These are phyloP conservation scores for Drosophila flavopinicola DNA, from an alignment of 2,888 invertebrate genomes.

Conservation along the genomic window DNA sequence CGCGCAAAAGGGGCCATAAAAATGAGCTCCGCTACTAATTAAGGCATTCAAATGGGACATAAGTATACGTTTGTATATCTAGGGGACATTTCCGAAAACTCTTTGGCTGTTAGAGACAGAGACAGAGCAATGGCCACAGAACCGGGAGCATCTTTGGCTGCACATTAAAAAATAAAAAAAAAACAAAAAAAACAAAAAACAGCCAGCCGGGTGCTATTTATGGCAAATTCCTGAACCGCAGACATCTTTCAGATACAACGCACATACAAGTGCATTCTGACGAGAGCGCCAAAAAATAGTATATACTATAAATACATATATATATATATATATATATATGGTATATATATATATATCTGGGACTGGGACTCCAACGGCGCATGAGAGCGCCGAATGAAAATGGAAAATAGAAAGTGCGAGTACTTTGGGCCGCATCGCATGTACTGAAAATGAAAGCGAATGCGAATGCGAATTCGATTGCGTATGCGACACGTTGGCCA, in stretches of 20 bases:
- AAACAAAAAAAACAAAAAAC: too few species aligned
- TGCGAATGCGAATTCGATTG: too few species aligned
- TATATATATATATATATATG: slow-evolving; percentile 18
- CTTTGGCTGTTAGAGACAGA: not conserved
- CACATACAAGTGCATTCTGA: slow-evolving; percentile 58
- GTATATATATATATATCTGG: slow-evolving; percentile 24
- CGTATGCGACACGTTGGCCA: too few species aligned
- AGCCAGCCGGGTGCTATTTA: slow-evolving; percentile 63
- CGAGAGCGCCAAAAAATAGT: slow-evolving; percentile 1
- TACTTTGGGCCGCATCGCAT: slow-evolving; percentile 18
- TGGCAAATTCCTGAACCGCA: slow-evolving; percentile 70
- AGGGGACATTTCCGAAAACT: slow-evolving; percentile 30
- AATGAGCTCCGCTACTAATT: slow-evolving; percentile 23
- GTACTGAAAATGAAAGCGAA: slow-evolving; percentile 43
- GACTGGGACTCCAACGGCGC: slow-evolving; percentile 11
- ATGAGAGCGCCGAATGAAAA: not conserved
- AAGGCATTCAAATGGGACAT: slow-evolving; percentile 9
- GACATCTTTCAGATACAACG: slow-evolving; percentile 55
- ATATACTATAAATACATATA: slow-evolving; percentile 10
- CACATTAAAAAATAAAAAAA: too few species aligned
- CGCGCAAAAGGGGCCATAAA: slow-evolving; percentile 25
- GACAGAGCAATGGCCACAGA: slow-evolving; percentile 26
- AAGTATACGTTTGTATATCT: slow-evolving; percentile 1
- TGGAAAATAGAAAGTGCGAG: slow-evolving; percentile 10
- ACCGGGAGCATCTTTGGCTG: slow-evolving; percentile 25